Evolutionary conservation across 1,140 invertebrate species (phyloP).

Genomic region (Sycophaga agraensis): DNA sequence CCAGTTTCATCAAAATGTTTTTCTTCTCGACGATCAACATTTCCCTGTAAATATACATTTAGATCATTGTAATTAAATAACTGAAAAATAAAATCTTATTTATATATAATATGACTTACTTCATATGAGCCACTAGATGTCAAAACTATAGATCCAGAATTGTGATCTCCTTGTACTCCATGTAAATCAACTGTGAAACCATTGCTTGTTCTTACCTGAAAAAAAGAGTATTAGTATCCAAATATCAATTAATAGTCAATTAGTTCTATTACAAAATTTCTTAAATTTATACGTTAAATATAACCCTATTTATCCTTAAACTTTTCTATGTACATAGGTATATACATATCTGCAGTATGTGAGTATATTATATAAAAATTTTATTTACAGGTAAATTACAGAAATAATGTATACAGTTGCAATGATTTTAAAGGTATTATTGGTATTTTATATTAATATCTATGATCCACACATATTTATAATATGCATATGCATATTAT

Average conservation of each 20-base stretch:
- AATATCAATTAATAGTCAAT: too few species aligned
- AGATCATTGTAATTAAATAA: not conserved
- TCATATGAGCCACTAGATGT: conserved; percentile 50
- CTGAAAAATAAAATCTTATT: not conserved
- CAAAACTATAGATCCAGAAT: conserved; percentile 50
- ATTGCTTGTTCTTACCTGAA: conserved; percentile 45
- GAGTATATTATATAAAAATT: not conserved
- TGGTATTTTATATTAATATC: too few species aligned
- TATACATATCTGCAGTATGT: not conserved
- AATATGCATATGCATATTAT: too few species aligned
- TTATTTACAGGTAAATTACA: too few species aligned
- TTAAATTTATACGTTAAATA: not conserved
- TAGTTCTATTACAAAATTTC: not conserved
- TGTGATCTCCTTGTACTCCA: conserved; percentile 54
- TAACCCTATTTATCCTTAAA: not conserved
- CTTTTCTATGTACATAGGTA: not conserved
- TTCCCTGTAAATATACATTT: conserved; percentile 33
- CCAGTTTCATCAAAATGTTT: conserved; percentile 57
- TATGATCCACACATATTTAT: too few species aligned
- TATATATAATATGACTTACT: conserved; percentile 34
- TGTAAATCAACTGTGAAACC: conserved; percentile 58
- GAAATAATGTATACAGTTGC: too few species aligned
- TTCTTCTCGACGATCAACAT: conserved; percentile 58
- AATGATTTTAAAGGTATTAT: too few species aligned
- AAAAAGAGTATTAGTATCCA: too few species aligned